These are phyloP conservation scores for Drosophila heteroneura DNA, from an alignment of 2,888 invertebrate genomes.

Conservation along the genomic window DNA sequence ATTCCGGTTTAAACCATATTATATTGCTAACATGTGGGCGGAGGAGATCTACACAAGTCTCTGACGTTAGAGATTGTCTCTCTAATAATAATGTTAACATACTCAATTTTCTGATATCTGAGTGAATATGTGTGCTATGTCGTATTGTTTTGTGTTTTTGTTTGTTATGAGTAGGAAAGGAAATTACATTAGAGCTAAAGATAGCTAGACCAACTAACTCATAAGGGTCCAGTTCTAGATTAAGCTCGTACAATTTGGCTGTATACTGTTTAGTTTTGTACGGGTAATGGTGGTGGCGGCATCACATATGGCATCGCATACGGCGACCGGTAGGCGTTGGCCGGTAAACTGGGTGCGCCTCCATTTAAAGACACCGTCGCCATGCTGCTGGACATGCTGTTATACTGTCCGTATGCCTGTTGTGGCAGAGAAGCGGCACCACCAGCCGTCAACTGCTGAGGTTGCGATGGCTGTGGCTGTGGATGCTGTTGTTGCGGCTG, in stretches of 20 bases:
- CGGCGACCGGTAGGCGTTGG: slow-evolving; percentile 69
- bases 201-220: slow-evolving; percentile 47
- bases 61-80: slow-evolving; percentile 25
- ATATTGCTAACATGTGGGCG: slow-evolving; percentile 74
- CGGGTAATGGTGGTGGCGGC: slow-evolving; percentile 85
- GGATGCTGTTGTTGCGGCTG: slow-evolving; percentile 47
- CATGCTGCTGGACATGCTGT: slow-evolving; percentile 69
- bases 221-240: slow-evolving; percentile 46
- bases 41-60: slow-evolving; percentile 73
- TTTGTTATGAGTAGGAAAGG: slow-evolving; percentile 43
- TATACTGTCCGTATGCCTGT: slow-evolving; percentile 66
- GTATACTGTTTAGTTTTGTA: slow-evolving; percentile 81
- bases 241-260: slow-evolving; percentile 61
- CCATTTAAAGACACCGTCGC: slow-evolving; percentile 67
- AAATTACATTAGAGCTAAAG: slow-evolving; percentile 69
- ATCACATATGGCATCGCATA: slow-evolving; percentile 83
- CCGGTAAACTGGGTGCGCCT: slow-evolving; percentile 54
- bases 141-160: slow-evolving; percentile 29
- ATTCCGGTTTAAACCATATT: slow-evolving; percentile 78
- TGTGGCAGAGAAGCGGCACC: slow-evolving; percentile 42
- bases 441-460: slow-evolving; percentile 49
- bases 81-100: slow-evolving; percentile 28
- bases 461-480: slow-evolving; percentile 37
- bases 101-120: slow-evolving; percentile 31
- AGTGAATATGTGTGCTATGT: slow-evolving; percentile 18